Evolutionary conservation across 2,113 vertebrate species (phyloP).

Genomic region (Spermophilus dauricus): DNA sequence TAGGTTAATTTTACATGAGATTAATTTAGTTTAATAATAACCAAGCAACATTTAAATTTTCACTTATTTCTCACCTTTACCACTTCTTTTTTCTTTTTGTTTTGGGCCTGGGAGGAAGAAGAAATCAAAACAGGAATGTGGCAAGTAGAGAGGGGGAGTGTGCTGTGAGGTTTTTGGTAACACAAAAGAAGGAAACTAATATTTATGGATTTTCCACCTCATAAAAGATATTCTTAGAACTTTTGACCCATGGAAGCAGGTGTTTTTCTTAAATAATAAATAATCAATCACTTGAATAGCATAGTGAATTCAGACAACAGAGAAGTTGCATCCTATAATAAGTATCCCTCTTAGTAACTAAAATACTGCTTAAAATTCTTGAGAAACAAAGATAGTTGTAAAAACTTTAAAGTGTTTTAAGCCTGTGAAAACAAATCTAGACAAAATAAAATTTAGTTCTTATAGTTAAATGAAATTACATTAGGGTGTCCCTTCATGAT

Average conservation of each 20-base stretch:
- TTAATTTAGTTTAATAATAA: background rate
- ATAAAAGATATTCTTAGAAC: background rate
- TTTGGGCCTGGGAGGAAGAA: slow-evolving; percentile 7
- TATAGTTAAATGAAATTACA: slow-evolving; percentile 4
- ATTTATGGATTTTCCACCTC: background rate
- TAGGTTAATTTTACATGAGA: background rate
- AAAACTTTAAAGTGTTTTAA: background rate
- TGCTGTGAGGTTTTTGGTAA: background rate
- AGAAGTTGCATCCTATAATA: background rate
- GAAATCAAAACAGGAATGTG: background rate
- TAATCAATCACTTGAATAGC: background rate
- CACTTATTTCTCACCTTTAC: background rate
- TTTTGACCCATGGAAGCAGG: background rate
- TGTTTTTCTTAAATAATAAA: background rate
- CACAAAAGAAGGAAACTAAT: background rate
- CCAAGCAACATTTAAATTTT: background rate
- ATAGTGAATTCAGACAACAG: background rate
- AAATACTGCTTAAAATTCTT: background rate
- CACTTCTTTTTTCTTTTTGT: background rate
- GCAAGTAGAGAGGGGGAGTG: background rate
- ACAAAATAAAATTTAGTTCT: slow-evolving; percentile 15
- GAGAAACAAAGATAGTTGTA: background rate
- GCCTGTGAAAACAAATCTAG: background rate
- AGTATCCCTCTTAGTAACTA: background rate
- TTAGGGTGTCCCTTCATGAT: background rate